Percentiles rank a stretch among this genome's conserved stretches.
phyloP scores from a whole-genome alignment of 2,888 invertebrate species.

The Platypus cylindrus region DNA sequence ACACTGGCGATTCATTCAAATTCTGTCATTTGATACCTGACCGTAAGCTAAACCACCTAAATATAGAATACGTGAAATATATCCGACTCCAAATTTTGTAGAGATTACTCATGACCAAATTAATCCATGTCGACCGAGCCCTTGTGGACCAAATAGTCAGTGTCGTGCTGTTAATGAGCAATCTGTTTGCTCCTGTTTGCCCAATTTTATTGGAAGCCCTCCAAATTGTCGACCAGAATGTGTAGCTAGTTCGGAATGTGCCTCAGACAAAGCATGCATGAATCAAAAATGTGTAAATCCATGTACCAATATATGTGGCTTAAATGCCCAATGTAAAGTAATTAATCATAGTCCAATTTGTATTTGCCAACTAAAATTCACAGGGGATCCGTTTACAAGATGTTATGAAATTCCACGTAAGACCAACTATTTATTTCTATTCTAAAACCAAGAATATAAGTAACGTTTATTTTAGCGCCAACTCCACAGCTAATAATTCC shows the following conservation, averaged over 20 bases:
- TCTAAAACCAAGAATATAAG: not conserved
- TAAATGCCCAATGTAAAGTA: constrained; percentile 56
- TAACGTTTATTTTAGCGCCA: constrained; percentile 18
- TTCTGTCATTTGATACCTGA: constrained; percentile 30
- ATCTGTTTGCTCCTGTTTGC: constrained; percentile 53
- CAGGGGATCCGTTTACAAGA: constrained; percentile 59
- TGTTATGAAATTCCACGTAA: constrained; percentile 37
- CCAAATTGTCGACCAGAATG: constrained; percentile 60
- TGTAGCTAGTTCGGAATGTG: constrained; percentile 55
- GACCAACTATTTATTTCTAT: constrained; percentile 10
- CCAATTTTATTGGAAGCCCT: constrained; percentile 55
- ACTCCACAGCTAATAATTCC: constrained; percentile 22
- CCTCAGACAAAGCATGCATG: constrained; percentile 53
- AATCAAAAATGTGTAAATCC: constrained; percentile 62
- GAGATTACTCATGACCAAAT: constrained; percentile 22
- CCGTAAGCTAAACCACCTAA: constrained; percentile 44
- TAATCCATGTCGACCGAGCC: constrained; percentile 56
- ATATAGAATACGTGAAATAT: too few relatives aligned
- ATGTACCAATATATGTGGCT: constrained; percentile 60
- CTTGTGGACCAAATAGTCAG: constrained; percentile 62
- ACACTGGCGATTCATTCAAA: constrained; percentile 37
- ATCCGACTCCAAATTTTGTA: constrained; percentile 6
- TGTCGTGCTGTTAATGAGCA: constrained; percentile 45
- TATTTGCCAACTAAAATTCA: constrained; percentile 46
- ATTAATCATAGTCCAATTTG: constrained; percentile 66